These are phyloP conservation scores for Tromatobia lineatoria DNA, from an alignment of 2,888 invertebrate genomes.

Conservation along the genomic window DNA sequence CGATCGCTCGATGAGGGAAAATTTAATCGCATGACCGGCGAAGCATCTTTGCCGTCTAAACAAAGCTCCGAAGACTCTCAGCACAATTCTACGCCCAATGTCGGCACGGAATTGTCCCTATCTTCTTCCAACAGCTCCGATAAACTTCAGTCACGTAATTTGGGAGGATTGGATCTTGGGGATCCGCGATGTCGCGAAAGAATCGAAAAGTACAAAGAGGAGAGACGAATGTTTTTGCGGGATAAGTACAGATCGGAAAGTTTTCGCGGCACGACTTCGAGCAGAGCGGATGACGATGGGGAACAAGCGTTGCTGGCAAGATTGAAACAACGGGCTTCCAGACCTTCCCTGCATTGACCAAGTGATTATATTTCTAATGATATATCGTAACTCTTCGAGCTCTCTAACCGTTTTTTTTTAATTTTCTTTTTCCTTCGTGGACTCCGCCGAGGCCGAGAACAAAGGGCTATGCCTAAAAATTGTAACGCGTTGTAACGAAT, in stretches of 20 bases:
- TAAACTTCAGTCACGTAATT: slow-evolving; percentile 77
- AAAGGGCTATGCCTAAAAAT: slow-evolving; percentile 28
- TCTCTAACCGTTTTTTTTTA: slow-evolving; percentile 22
- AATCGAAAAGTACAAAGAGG: slow-evolving; percentile 96
- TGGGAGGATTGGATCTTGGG: slow-evolving; percentile 82
- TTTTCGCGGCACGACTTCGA: slow-evolving; percentile 87
- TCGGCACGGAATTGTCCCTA: slow-evolving; percentile 75
- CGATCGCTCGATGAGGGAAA: slow-evolving; percentile 83
- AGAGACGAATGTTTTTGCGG: slow-evolving; percentile 93
- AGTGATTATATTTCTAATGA: slow-evolving; percentile 74
- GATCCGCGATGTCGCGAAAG: slow-evolving; percentile 88
- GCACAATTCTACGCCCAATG: slow-evolving; percentile 83
- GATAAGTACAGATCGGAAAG: slow-evolving; percentile 95
- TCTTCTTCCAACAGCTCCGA: slow-evolving; percentile 74
- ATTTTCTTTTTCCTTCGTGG: too few species aligned
- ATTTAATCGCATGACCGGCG: slow-evolving; percentile 82
- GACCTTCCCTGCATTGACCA: slow-evolving; percentile 83
- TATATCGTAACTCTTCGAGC: slow-evolving; percentile 28
- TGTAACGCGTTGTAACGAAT: slow-evolving; percentile 45
- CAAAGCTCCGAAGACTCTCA: slow-evolving; percentile 82
- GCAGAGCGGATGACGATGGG: slow-evolving; percentile 81
- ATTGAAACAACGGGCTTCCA: slow-evolving; percentile 86
- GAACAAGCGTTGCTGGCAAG: slow-evolving; percentile 84
- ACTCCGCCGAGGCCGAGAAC: slow-evolving; percentile 4
- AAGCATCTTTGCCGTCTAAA: slow-evolving; percentile 83